Evolutionary conservation across 2,797 vertebrate species (phyloP).

Genomic region (Danio jaintianensis): DNA sequence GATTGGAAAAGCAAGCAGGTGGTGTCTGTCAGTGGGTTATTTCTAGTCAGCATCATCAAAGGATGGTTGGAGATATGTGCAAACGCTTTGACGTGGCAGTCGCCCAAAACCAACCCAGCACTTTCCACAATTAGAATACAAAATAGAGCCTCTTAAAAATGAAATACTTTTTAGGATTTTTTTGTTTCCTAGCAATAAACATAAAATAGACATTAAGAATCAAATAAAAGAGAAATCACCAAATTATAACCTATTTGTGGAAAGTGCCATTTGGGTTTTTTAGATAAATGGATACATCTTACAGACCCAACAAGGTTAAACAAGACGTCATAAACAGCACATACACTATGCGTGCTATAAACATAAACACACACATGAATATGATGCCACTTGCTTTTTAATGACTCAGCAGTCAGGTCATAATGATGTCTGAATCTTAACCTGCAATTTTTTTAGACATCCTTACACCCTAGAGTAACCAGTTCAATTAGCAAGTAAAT

Average conservation of each 20-base stretch:
- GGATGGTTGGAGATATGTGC: slow-evolving; percentile 9
- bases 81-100: slow-evolving; percentile 4
- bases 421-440: neutral
- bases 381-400: slow-evolving; percentile 1
- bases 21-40: slow-evolving; percentile 7
- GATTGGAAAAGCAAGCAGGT: slow-evolving; percentile 5
- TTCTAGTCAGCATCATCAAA: slow-evolving; percentile 20
- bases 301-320: neutral
- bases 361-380: neutral
- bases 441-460: neutral
- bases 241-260: neutral
- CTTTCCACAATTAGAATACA: slow-evolving; percentile 21
- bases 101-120: neutral
- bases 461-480: neutral
- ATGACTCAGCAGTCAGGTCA: neutral
- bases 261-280: neutral
- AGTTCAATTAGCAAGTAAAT: neutral
- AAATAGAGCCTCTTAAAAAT: neutral
- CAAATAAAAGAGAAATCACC: neutral
- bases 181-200: neutral
- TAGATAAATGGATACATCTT: neutral
- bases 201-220: neutral
- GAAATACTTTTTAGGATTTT: neutral
- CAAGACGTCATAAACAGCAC: neutral
- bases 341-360: neutral